Percentiles rank a stretch among this genome's conserved stretches.
These are phyloP conservation scores for Brenthis daphne DNA, from an alignment of 2,888 invertebrate genomes.

Conservation along the genomic window DNA sequence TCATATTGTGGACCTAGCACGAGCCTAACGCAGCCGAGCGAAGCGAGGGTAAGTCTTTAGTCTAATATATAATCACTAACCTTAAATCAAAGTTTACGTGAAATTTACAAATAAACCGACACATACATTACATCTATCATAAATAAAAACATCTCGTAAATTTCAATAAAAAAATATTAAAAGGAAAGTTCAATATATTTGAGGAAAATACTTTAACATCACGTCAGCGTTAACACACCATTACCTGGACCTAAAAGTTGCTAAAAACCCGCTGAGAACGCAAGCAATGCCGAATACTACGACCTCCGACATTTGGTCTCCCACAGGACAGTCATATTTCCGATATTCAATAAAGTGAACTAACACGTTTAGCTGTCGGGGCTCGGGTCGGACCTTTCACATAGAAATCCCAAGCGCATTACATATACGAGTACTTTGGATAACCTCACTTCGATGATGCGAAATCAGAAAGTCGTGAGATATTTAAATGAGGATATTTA, in stretches of 20 bases:
- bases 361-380: conserved; percentile 67
- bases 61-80: background rate
- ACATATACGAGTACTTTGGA: conserved; percentile 49
- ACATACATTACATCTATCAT: background rate
- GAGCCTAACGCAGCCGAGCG: no score
- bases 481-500: conserved; percentile 57
- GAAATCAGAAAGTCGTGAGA: conserved; percentile 49
- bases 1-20: no score
- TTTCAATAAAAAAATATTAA: conserved; percentile 11
- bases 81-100: background rate
- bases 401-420: conserved; percentile 63
- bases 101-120: background rate
- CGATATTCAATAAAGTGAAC: conserved; percentile 74
- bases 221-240: conserved; percentile 49
- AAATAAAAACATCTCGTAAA: background rate
- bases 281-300: conserved; percentile 55
- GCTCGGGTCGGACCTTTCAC: conserved; percentile 55
- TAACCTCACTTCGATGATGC: conserved; percentile 49
- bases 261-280: conserved; percentile 63
- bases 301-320: conserved; percentile 57
- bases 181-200: conserved; percentile 12
- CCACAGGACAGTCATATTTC: conserved; percentile 67
- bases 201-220: conserved; percentile 34
- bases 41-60: no score
- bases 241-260: conserved; percentile 58